Base-by-base conservation (phyloP, 2,797 vertebrate species). In the Pipistrellus pipistrellus region DNA sequence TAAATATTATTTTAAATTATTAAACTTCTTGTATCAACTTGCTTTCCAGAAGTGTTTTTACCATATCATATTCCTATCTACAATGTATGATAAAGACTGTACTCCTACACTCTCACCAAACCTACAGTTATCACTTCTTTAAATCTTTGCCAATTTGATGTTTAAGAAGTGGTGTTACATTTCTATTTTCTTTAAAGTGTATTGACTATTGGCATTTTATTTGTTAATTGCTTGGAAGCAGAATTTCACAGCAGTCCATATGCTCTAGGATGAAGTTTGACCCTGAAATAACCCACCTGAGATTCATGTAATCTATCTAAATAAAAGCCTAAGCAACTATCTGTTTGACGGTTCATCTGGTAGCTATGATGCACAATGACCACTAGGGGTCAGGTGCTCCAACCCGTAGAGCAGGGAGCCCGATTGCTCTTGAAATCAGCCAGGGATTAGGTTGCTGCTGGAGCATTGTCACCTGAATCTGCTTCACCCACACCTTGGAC, bases 31-130 rank as follows among this genome's bases (percentile, higher is more conserved):
- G 41, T 32, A 80, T 84, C 44, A 90, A 32, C 23, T 75, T 88
- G 30, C 51, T 92, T 81, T 86, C 44, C 46, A 82, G 78, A 93
- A 90, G 76, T 68, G 41, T 30, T 88, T 93, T 91, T 82, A 55
- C 13, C 23, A 9, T 68, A 48, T 71, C 84, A 51, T 68, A 41
- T 83, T 84, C 14, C 7, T 77, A n/a, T 92, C 30, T 21, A 35
- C 30, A 53, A 41, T 2, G 27, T 41, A 11, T 23, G 6, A 83
- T 62, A 55, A 59, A 87, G 27, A 85, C 27, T 75, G 2, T 25
- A 9, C 8, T 51, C 35, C 35, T 51, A 78, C 18, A 69, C 9
- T 7, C 14, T 94, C 38, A 71, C 30, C 78, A 88, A 82, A 38
- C 7, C 51, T 66, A 18, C 6, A 25, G 10, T 73, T 44, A 35